A percentile compares a stretch with the other conserved stretches of the same genome.
Evolutionary conservation across 2,113 vertebrate species (phyloP).

Genomic region (Osmerus mordax): DNA sequence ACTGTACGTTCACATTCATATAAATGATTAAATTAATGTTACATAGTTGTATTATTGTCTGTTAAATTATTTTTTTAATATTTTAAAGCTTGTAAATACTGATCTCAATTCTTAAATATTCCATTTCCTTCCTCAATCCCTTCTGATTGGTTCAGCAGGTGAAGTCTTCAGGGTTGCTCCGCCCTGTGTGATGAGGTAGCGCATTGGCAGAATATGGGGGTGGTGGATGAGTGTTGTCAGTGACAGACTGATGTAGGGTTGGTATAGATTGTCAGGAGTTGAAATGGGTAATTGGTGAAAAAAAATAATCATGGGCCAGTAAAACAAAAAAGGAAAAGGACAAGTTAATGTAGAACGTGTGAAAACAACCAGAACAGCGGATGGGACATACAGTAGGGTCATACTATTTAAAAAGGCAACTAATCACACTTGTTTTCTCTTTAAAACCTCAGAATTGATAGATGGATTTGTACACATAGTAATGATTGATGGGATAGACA

Average conservation of each 20-base stretch:
- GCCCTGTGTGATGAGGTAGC: conserved; percentile 84
- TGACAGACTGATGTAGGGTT: conserved; percentile 19
- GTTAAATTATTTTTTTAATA: too few species aligned
- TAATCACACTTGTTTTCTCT: too few species aligned
- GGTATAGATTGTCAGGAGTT: neutral
- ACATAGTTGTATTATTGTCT: too few species aligned
- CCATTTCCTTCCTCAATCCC: conserved; percentile 5
- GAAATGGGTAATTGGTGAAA: conserved; percentile 2
- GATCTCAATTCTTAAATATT: neutral
- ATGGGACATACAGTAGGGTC: neutral
- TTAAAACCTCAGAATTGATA: too few species aligned
- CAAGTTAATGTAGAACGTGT: too few species aligned
- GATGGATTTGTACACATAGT: too few species aligned
- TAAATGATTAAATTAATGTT: too few species aligned
- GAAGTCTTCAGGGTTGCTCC: conserved; percentile 76
- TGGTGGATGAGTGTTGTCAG: conserved; percentile 11
- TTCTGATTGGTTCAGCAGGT: conserved; percentile 70
- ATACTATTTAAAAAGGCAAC: conserved; percentile 6
- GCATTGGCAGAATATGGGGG: conserved; percentile 72
- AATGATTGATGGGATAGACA: conserved; percentile 11
- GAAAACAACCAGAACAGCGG: too few species aligned
- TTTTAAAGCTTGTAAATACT: too few species aligned
- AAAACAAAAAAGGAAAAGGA: neutral
- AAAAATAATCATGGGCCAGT: neutral
- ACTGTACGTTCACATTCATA: too few species aligned